Percentiles rank a stretch among this genome's conserved stretches.
Evolutionary conservation across 2,888 invertebrate species (phyloP).

Genomic region (Chesias legatella): DNA sequence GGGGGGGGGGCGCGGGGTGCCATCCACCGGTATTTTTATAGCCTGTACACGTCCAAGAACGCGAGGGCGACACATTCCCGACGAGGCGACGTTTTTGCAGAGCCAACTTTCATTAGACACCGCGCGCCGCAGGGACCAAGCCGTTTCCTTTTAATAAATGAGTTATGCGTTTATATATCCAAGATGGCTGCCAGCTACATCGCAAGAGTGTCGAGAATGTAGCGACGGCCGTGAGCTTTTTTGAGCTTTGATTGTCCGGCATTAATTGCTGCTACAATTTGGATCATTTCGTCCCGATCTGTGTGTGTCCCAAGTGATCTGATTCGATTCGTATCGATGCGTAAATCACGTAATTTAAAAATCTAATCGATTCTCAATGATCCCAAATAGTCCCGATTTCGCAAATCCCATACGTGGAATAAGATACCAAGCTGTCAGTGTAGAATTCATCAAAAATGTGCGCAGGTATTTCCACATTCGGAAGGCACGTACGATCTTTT

Average conservation of each 20-base stretch:
- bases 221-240: conserved; percentile 45
- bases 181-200: conserved; percentile 63
- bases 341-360: conserved; percentile 4
- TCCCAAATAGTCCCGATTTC: conserved; percentile 7
- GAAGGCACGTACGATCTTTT: conserved; percentile 55
- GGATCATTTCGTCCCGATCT: conserved; percentile 21
- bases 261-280: conserved; percentile 25
- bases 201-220: conserved; percentile 61
- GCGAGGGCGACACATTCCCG: conserved; percentile 77
- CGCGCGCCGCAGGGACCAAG: conserved; percentile 62
- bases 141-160: conserved; percentile 76
- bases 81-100: conserved; percentile 73
- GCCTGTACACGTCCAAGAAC: conserved; percentile 72
- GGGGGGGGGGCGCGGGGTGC: conserved; percentile 53
- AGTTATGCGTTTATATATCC: conserved; percentile 74
- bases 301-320: not conserved
- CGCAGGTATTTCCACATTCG: conserved; percentile 54
- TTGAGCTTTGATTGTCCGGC: conserved; percentile 23
- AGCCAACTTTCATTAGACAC: conserved; percentile 75
- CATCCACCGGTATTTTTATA: conserved; percentile 74
- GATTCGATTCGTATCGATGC: not conserved
- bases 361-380: conserved; percentile 13
- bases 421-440: conserved; percentile 47
- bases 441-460: conserved; percentile 56
- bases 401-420: conserved; percentile 24